Evolutionary conservation across 2,797 vertebrate species (phyloP), one percentile per base, ranked within the genome.

Genomic region (Pseudochromis fuscus): DNA sequence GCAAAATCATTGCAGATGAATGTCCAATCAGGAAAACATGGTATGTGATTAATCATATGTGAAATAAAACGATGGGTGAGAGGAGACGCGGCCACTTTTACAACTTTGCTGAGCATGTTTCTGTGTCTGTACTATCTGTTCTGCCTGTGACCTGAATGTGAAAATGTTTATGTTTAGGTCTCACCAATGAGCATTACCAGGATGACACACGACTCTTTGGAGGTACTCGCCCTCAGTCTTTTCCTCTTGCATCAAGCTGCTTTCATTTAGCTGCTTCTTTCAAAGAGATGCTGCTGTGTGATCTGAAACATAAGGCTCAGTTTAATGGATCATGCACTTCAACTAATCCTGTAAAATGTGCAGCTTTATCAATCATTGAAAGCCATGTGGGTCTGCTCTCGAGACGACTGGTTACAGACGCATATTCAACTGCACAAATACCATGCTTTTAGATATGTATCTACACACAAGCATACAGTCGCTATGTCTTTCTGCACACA

Each of bases 111-210:
- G 63, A 76, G 73, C 66, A 62, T 89, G 81, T 88, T 86, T 85
- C 75, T 89, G 69, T 91, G 87, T 90, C 79, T 92, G 78, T 88
- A 37, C 79, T 83, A 84, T n/a, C n/a, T 90, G 78, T 86, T 85
- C 86, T 85, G 71, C 83, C 73, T 90, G 88, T 92, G 90, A 92
- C 82, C 90, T 93, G 88, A 92, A 92, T 92, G 91, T 93, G 58
- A 73, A 88, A 86, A 93, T 95, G 92, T 95, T 90, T 95, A 94
- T 94, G 94, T 95, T 92, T 94, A 95, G 94, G 94, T 94, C 90
- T 95, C 89, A 93, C 91, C 92, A 93, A 90, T 94, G 94, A 95
- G 84, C 94, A 92, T 95, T 95, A 94, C 94, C 94, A 93, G 93
- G 94, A 95, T 91, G 94, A 95, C 88, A 93, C 92, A 40, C 92